These are phyloP conservation scores for Ctena decussata DNA, from an alignment of 2,888 invertebrate genomes.

Conservation along the genomic window DNA sequence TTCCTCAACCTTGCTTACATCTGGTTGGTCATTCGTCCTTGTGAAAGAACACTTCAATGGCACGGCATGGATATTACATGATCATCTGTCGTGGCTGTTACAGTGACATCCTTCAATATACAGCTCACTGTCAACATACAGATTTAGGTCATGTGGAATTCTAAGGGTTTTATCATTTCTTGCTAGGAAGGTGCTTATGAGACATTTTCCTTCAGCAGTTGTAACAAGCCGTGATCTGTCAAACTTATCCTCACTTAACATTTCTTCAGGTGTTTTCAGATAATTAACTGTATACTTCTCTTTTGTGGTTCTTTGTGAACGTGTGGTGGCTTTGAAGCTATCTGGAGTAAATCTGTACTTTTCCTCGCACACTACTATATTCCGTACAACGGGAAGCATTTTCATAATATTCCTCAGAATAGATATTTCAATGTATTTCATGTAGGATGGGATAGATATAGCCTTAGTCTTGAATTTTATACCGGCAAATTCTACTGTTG, in stretches of 20 bases:
- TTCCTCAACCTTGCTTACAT: background rate
- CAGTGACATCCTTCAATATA: background rate
- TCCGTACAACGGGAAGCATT: background rate
- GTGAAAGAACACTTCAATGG: background rate
- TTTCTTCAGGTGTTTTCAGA: constrained; percentile 28
- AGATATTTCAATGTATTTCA: background rate
- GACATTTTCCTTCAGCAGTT: constrained; percentile 30
- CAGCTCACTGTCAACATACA: background rate
- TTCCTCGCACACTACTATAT: background rate
- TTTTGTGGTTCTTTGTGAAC: background rate
- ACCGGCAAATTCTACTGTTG: background rate
- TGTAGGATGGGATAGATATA: background rate
- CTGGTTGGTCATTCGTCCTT: background rate
- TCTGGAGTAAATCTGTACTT: background rate
- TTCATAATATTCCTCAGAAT: background rate
- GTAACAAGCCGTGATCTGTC: background rate
- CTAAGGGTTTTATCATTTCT: background rate
- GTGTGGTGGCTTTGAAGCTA: background rate
- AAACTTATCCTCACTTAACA: constrained; percentile 14
- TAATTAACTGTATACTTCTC: constrained; percentile 20
- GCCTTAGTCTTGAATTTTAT: background rate
- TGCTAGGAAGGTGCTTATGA: background rate
- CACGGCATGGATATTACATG: too few relatives aligned
- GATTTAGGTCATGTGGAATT: background rate
- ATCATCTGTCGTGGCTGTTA: background rate